These are phyloP conservation scores for Neomorphus geoffroyi DNA, from an alignment of 2,797 vertebrate species.

Conservation along the genomic window DNA sequence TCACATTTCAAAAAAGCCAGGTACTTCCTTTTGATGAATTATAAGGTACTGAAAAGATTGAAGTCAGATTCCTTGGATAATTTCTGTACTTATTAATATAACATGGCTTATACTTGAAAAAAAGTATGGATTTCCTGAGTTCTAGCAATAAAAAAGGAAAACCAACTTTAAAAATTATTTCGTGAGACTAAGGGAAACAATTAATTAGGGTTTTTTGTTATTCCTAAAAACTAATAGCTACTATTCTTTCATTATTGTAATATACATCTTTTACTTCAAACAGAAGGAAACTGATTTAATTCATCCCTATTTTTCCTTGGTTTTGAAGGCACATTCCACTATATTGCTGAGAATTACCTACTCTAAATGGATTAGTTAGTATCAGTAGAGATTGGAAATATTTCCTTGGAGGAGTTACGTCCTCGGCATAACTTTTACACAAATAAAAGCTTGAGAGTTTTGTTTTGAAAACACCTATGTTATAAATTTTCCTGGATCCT, in stretches of 20 bases:
- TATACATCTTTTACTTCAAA: not conserved
- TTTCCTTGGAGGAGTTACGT: not conserved
- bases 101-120: not conserved
- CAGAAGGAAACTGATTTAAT: not conserved
- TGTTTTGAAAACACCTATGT: not conserved
- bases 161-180: not conserved
- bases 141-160: constrained; percentile 2
- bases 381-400: not conserved
- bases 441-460: not conserved
- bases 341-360: not conserved
- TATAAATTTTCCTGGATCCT: constrained; percentile 36
- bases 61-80: not conserved
- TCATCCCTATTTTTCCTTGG: not conserved
- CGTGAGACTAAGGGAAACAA: not conserved
- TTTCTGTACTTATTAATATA: constrained; percentile 1
- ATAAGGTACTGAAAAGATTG: constrained; percentile 1
- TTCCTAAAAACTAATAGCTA: not conserved
- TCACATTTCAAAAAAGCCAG: constrained; percentile 3
- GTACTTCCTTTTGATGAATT: constrained; percentile 34
- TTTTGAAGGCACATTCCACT: not conserved
- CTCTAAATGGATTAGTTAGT: not conserved
- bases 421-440: not conserved
- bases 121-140: not conserved
- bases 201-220: not conserved
- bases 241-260: not conserved